Base-by-base conservation (phyloP, 2,888 invertebrate genomes). In the Drosophila barbarae region DNA sequence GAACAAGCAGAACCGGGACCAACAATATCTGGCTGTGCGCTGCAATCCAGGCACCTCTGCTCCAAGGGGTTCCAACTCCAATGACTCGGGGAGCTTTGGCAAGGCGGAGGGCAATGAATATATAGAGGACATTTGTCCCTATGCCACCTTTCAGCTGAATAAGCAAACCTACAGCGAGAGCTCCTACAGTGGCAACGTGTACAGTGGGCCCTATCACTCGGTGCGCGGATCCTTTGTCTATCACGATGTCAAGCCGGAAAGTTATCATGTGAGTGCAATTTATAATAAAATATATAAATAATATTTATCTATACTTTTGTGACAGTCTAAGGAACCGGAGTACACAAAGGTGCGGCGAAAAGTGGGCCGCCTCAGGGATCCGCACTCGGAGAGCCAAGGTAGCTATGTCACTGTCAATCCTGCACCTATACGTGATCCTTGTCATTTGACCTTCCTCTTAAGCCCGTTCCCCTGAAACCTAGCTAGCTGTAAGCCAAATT, bases 61-160 rank as follows among this genome's bases (percentile, higher is more conserved):
- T 7, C 88, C 89, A 10, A 87, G 89, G 13, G 89, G 89, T 32
- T 88, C 88, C 47, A 90, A 90, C 57, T 90, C 90, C 35, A 89
- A 89, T 50, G 91, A 91, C 82, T 90, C 91, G 13, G 91, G 91
- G 35, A 93, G 93, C 71, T 91, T 90, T 78, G 88, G 87, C 58
- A 91, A 91, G 76, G 89, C 90, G 41, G 90, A 90, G 76, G 89
- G 90, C 61, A 90, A 90, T 63, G 96, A 96, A 89, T 96, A 96
- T 90, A 95, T 96, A 86, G 96, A 96, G 90, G 96, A 97, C 87
- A 96, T 96, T 83, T 96, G 96, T 88, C 96, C 96, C 1, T 96
- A 97, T 90, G 96, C 96, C 58, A 97, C 96, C 49, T 97, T 96
- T 90, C 96, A 96, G 88, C 91, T 97, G 80, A 95, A 95, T 65